Base-by-base conservation (phyloP, 2,113 vertebrate species). In the Ammodytes marinus region DNA sequence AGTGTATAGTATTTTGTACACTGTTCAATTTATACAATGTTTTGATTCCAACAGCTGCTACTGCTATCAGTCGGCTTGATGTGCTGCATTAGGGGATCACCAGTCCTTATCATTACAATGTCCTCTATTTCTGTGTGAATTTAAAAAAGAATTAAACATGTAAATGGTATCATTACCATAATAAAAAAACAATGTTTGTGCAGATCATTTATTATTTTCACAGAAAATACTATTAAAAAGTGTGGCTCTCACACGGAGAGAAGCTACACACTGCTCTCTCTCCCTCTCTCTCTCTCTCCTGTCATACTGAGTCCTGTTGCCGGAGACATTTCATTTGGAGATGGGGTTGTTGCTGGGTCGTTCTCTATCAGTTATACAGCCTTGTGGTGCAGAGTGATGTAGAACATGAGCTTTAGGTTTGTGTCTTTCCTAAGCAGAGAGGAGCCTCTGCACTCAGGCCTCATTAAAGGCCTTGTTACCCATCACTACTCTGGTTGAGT, bases 381-480 rank as follows among this genome's bases (percentile, higher is more conserved):
- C 7, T 52, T 53, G 15, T 19, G 52, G 45, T 4, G 5, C 5
- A 45, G 45, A 61, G n/a, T 53, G 46, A 80, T 52, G 60, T 3
- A 53, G 37, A 61, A 19, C 7, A 4, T 39, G 19, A 57, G 63
- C 42, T 27, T 75, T 39, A 57, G 54, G 35, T 47, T 59, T 3
- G 61, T 68, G 43, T 79, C 50, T 75, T 58, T 79, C 6, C 6
- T 9, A 40, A 67, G 35, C 11, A 11, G 13, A 69, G 42, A 49
- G 37, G 74, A 64, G 52, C 74, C 52, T 53, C 52, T n/a, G 8
- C 43, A 68, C 37, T 69, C 53, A 11, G 43, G 14, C 13, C 43
- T 43, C 79, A 53, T 82, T 42, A 76, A 68, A 77, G 42, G 27
- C 9, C 27, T 63, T 12, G 27, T 58, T 79, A 58, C 6, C 14